Evolutionary conservation across 2,113 vertebrate species (phyloP).

Genomic region (Nothobranchius furzeri): DNA sequence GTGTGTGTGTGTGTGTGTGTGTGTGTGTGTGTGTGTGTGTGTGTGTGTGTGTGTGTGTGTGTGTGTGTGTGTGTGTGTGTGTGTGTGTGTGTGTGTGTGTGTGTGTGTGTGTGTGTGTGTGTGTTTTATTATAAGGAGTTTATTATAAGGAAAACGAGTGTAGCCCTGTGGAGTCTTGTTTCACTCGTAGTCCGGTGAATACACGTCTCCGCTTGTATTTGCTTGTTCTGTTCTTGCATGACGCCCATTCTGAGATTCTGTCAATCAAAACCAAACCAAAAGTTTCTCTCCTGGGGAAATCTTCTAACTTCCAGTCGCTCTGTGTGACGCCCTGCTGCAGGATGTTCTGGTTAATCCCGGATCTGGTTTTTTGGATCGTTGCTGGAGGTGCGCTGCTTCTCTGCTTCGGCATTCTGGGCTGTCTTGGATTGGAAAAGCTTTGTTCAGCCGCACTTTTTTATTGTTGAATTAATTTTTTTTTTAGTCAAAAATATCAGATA

Average conservation of each 20-base stretch:
- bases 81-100: too few species aligned
- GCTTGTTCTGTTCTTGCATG: constrained; percentile 44
- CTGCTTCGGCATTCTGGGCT: constrained; percentile 67
- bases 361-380: constrained; percentile 58
- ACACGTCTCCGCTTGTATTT: not conserved
- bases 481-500: constrained; percentile 41
- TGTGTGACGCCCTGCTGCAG: constrained; percentile 17
- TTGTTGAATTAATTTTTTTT: constrained; percentile 42
- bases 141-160: too few species aligned
- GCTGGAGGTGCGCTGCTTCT: constrained; percentile 61
- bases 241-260: constrained; percentile 39
- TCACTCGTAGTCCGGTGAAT: not conserved
- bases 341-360: constrained; percentile 41
- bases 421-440: constrained; percentile 49
- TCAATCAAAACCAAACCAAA: constrained; percentile 11
- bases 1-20: too few species aligned
- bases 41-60: too few species aligned
- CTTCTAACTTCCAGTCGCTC: constrained; percentile 9
- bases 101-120: too few species aligned
- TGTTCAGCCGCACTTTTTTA: constrained; percentile 43
- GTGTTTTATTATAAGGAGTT: too few species aligned
- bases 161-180: too few species aligned
- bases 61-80: too few species aligned
- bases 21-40: too few species aligned
- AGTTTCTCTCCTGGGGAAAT: constrained; percentile 14